Conservation (phyloP, 1,140 invertebrate genomes). For the Agrilus planipennis region DNA sequence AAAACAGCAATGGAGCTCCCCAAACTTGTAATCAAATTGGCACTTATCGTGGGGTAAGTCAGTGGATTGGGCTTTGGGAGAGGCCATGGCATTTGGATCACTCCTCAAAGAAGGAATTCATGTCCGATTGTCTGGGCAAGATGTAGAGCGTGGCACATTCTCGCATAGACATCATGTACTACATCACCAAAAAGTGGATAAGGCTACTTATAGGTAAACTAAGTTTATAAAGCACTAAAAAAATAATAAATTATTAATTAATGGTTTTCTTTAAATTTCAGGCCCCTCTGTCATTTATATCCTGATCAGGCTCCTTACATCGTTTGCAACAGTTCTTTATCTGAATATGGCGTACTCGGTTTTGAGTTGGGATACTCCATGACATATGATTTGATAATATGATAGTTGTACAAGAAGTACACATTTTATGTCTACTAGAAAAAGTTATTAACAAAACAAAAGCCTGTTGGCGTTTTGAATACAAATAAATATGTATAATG, state of each 20-base stretch:
- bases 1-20: too few relatives aligned
- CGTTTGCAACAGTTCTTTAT: conserved; percentile 93
- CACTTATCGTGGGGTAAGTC: too few relatives aligned
- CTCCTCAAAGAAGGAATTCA: conserved; percentile 84
- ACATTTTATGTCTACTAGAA: too few relatives aligned
- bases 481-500: too few relatives aligned
- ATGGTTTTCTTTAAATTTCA: conserved; percentile 7
- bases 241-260: background rate
- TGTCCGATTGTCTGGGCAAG: conserved; percentile 91
- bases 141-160: conserved; percentile 98
- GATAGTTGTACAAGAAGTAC: too few relatives aligned
- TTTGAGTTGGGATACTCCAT: conserved; percentile 97
- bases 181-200: conserved; percentile 92
- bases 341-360: conserved; percentile 81
- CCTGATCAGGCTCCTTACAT: conserved; percentile 92
- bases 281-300: conserved; percentile 75
- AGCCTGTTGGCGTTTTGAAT: too few relatives aligned
- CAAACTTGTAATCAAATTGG: too few relatives aligned
- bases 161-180: conserved; percentile 96
- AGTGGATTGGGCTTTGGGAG: conserved; percentile 96
- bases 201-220: conserved; percentile 69
- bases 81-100: conserved; percentile 96
- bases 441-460: too few relatives aligned
- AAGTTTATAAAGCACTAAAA: background rate
- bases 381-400: too few relatives aligned